phyloP scores from a whole-genome alignment of 2,113 vertebrate species.

The Recurvirostra avosetta region DNA sequence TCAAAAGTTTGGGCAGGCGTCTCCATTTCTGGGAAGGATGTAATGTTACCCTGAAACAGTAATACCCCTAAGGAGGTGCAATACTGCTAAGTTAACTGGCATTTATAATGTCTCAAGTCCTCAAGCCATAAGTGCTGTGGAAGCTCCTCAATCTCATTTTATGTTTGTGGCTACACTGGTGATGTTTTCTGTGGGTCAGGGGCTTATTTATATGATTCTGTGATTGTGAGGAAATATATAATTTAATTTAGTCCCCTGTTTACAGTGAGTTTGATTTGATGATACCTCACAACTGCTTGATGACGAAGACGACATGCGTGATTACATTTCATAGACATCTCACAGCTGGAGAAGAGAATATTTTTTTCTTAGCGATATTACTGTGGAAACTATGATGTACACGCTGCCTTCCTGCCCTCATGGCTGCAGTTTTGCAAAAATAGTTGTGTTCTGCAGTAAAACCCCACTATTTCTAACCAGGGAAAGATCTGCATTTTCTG shows the following conservation, averaged over 20 bases:
- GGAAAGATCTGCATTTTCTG: background rate
- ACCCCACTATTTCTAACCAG: background rate
- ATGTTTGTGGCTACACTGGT: background rate
- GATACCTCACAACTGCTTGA: background rate
- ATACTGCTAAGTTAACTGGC: background rate
- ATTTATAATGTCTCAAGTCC: background rate
- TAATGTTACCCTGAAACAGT: background rate
- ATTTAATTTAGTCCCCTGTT: conserved; percentile 20
- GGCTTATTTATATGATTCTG: background rate
- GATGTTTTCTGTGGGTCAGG: background rate
- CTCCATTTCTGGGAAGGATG: background rate
- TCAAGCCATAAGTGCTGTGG: background rate
- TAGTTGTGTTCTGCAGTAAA: background rate
- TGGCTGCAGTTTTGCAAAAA: background rate
- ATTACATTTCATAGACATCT: background rate
- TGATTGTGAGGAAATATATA: background rate
- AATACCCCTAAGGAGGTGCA: background rate
- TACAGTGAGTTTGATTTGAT: background rate
- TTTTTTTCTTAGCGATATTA: background rate
- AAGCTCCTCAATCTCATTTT: background rate
- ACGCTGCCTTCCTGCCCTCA: background rate
- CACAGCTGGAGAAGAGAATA: background rate
- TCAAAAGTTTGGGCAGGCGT: background rate
- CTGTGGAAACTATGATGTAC: background rate
- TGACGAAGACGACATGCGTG: background rate